Percentiles rank a stretch among this genome's conserved stretches.
These are phyloP conservation scores for Agelastica alni DNA, from an alignment of 2,888 invertebrate species.

Conservation along the genomic window DNA sequence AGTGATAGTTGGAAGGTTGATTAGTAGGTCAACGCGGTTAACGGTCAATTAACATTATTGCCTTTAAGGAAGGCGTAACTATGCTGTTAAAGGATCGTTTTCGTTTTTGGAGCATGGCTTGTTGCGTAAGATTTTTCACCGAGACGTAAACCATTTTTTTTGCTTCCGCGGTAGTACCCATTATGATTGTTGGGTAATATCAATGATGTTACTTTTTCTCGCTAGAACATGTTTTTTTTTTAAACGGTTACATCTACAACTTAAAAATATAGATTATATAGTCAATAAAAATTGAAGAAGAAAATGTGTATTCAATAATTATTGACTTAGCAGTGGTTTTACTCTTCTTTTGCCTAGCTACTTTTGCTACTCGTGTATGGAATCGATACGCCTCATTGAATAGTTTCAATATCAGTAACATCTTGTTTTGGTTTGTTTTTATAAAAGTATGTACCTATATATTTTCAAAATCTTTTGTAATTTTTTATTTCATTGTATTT, in stretches of 20 bases:
- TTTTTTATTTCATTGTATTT: no score
- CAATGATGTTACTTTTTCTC: not conserved
- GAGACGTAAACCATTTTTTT: slow-evolving; percentile 1
- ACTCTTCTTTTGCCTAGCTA: no score
- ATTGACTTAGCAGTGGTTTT: no score
- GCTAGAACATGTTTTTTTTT: not conserved
- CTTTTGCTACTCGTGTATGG: no score
- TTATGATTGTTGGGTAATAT: not conserved
- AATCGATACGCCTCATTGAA: no score
- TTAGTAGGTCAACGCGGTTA: slow-evolving; percentile 4
- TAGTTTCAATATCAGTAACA: no score
- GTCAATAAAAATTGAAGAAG: no score
- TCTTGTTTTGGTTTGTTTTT: no score
- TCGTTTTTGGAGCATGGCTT: not conserved
- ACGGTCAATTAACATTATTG: slow-evolving; percentile 7
- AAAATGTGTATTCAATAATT: no score
- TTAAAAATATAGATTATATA: no score
- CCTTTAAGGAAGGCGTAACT: not conserved
- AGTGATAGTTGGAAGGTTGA: slow-evolving; percentile 5
- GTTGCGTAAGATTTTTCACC: not conserved
- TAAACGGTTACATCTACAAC: not conserved
- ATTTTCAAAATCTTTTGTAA: no score
- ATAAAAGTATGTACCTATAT: no score
- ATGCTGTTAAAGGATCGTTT: not conserved
- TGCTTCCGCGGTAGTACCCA: not conserved